Evolutionary conservation across 2,888 invertebrate genomes (phyloP).

Genomic region (Neoaliturus tenellus): DNA sequence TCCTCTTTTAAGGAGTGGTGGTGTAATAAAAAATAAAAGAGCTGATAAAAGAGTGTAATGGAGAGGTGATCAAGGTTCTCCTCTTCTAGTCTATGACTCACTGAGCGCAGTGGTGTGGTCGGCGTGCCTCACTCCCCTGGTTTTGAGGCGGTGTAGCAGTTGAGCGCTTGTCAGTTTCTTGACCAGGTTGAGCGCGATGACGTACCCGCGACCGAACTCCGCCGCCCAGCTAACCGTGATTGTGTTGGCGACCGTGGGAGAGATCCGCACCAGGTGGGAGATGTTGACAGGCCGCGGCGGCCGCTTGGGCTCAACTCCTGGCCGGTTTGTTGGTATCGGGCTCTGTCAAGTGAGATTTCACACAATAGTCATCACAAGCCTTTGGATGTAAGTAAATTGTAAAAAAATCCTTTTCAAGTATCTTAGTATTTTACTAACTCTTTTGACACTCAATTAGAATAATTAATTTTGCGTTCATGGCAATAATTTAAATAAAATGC

Average conservation of each 20-base stretch:
- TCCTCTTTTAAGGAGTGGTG: background rate
- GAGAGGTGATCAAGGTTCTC: background rate
- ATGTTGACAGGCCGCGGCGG: constrained; percentile 98
- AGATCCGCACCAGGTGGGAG: constrained; percentile 89
- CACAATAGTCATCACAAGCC: too few species aligned
- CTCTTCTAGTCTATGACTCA: constrained; percentile 73
- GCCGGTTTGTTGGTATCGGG: constrained; percentile 97
- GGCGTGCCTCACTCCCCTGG: constrained; percentile 90
- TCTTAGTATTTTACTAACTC: too few species aligned
- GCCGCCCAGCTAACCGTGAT: constrained; percentile 94
- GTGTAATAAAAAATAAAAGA: background rate
- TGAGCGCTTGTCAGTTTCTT: constrained; percentile 90
- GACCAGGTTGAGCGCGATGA: constrained; percentile 91
- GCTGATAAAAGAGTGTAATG: too few species aligned
- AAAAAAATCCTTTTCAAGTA: too few species aligned
- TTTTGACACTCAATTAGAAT: too few species aligned
- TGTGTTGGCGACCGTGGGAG: constrained; percentile 90
- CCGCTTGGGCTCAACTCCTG: constrained; percentile 96
- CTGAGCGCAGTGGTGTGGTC: constrained; percentile 95
- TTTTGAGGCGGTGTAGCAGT: constrained; percentile 87
- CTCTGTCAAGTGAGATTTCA: constrained; percentile 82
- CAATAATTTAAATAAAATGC: too few species aligned
- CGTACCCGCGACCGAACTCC: constrained; percentile 89
- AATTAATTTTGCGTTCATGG: too few species aligned
- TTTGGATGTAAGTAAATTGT: too few species aligned